Evolutionary conservation across 2,797 vertebrate genomes (phyloP).

Genomic region (Crocidura indochinensis): DNA sequence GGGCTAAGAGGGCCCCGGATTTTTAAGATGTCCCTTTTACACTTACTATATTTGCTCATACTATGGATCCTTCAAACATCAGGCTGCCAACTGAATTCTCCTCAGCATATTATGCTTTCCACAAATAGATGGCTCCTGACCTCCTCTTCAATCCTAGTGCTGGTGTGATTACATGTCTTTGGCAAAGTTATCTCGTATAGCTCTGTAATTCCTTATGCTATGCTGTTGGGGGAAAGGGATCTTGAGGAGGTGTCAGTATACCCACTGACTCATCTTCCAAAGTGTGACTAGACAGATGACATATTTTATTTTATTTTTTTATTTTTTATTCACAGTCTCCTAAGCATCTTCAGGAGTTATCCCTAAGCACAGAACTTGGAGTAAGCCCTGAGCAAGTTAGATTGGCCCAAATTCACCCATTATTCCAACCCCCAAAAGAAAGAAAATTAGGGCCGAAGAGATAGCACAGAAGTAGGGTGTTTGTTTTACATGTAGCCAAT

Average conservation of each 20-base stretch:
- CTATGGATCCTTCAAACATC: constrained; percentile 39
- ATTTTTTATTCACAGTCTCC: no score
- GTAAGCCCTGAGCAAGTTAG: no score
- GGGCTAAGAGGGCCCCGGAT: no score
- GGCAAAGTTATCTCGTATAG: not conserved
- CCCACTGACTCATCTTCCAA: not conserved
- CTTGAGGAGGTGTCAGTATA: not conserved
- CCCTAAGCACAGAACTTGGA: no score
- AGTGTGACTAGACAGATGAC: not conserved
- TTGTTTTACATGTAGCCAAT: no score
- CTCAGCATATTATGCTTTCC: not conserved
- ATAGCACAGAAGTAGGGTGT: no score
- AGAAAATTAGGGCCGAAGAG: no score
- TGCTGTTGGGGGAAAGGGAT: not conserved
- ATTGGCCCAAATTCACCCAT: no score
- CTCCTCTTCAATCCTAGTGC: constrained; percentile 77
- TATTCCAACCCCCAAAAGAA: no score
- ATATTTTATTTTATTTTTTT: not conserved
- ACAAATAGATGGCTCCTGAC: constrained; percentile 81
- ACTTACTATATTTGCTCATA: not conserved
- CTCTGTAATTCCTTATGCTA: not conserved
- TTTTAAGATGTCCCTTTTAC: not conserved
- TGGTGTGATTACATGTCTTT: not conserved
- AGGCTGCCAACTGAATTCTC: constrained; percentile 56
- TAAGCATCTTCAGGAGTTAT: no score